Conservation (phyloP, 2,888 invertebrate species). For the Rhamphomyia laevipes region DNA sequence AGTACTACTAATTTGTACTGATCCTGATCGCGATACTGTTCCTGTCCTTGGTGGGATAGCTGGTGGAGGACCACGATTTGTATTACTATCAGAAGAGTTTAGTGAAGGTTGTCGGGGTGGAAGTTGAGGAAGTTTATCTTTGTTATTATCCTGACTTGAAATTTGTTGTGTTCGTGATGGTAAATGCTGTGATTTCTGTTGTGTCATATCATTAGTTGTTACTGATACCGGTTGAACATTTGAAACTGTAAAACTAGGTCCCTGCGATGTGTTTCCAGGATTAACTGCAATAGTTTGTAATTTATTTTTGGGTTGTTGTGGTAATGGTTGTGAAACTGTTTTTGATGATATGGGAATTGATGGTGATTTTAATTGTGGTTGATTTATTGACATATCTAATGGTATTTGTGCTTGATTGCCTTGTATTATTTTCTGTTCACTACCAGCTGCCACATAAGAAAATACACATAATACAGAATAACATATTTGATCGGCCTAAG, state of each 20-base stretch:
- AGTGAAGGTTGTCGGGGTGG: constrained; percentile 35
- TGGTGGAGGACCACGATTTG: constrained; percentile 31
- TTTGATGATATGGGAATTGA: not conserved
- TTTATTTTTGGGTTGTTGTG: constrained; percentile 19
- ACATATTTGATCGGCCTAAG: constrained; percentile 95
- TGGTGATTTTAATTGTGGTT: constrained; percentile 11
- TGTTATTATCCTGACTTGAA: constrained; percentile 9
- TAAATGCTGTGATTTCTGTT: constrained; percentile 6
- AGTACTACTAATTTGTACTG: constrained; percentile 25
- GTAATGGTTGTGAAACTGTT: constrained; percentile 15
- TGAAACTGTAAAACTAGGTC: too few species aligned
- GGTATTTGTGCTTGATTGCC: constrained; percentile 5
- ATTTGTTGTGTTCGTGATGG: constrained; percentile 12
- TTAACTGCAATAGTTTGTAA: constrained; percentile 29
- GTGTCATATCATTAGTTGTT: constrained; percentile 12
- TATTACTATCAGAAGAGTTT: constrained; percentile 21
- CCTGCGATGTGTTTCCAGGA: constrained; percentile 15
- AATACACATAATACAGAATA: constrained; percentile 99
- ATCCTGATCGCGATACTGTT: constrained; percentile 29
- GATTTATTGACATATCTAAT: constrained; percentile 14
- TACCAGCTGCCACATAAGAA: constrained; percentile 92
- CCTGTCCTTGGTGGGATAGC: constrained; percentile 36
- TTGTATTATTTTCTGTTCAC: not conserved
- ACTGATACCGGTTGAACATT: constrained; percentile 1
- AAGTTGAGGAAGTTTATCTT: constrained; percentile 25